A percentile compares a stretch with the other conserved stretches of the same genome.
These are phyloP conservation scores for Lethenteron camtschaticum DNA, from an alignment of 2,113 vertebrate genomes.

Conservation along the genomic window DNA sequence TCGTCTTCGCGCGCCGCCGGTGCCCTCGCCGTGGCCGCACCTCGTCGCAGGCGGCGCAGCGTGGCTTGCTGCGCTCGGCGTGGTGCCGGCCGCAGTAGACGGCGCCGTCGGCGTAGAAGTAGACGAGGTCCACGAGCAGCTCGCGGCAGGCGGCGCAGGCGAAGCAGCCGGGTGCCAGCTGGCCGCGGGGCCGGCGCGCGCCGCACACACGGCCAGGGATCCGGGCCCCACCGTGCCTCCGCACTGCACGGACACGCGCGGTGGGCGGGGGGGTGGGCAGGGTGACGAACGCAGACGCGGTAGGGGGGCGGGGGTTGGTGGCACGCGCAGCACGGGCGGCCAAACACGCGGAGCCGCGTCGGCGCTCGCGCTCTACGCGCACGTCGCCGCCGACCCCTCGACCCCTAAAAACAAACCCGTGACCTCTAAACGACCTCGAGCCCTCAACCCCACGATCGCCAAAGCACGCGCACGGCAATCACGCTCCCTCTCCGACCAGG, in stretches of 20 bases:
- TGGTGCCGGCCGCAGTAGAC: neutral
- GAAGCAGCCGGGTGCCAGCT: neutral
- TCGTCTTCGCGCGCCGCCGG: too few relatives aligned
- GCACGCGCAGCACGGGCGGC: too few relatives aligned
- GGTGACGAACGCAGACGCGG: neutral
- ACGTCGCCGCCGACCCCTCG: too few relatives aligned
- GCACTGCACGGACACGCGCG: neutral
- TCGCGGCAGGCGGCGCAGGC: neutral
- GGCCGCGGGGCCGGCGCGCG: neutral
- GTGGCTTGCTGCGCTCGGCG: neutral
- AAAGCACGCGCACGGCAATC: too few relatives aligned
- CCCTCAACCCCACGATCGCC: too few relatives aligned
- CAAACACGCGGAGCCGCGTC: too few relatives aligned
- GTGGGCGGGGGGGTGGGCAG: neutral
- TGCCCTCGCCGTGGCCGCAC: neutral
- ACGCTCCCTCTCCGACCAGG: too few relatives aligned
- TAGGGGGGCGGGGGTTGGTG: too few relatives aligned
- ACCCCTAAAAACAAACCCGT: too few relatives aligned
- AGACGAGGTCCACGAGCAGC: neutral
- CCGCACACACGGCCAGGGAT: neutral
- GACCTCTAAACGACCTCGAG: too few relatives aligned
- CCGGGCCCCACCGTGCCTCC: neutral
- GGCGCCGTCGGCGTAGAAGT: neutral
- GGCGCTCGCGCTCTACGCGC: too few relatives aligned
- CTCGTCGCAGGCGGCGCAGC: neutral